Conservation (phyloP, 2,113 vertebrate species). For the Callospermophilus lateralis region DNA sequence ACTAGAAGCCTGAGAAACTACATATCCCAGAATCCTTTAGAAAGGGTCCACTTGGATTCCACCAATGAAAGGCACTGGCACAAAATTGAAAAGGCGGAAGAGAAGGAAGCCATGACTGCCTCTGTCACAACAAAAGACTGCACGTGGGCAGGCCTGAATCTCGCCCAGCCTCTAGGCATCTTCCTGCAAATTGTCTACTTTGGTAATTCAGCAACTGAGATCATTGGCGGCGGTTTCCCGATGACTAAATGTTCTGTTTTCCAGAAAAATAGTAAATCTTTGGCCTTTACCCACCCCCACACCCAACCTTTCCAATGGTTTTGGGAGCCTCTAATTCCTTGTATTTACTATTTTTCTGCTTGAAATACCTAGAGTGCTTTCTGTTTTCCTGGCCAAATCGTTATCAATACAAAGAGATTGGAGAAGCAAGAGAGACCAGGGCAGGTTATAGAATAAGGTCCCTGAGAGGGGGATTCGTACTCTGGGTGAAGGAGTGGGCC, state of each 20-base stretch:
- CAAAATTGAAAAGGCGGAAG: not conserved
- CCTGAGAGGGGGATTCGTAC: not conserved
- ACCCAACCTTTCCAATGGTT: not conserved
- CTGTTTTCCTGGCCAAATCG: not conserved
- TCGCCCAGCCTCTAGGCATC: not conserved
- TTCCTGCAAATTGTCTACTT: not conserved
- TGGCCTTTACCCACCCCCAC: not conserved
- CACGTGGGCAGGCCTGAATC: accelerated
- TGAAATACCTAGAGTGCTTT: not conserved
- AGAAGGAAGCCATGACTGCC: not conserved
- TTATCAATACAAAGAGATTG: not conserved
- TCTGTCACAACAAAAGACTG: no score
- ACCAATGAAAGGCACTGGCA: not conserved
- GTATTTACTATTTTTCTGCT: not conserved
- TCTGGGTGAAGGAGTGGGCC: not conserved
- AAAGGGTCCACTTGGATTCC: not conserved
- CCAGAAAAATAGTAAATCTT: not conserved
- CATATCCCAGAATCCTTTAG: not conserved
- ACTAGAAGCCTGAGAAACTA: not conserved
- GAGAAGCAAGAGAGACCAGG: not conserved
- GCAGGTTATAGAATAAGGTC: not conserved
- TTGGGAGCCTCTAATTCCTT: not conserved
- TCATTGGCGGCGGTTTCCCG: not conserved
- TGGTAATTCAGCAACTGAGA: not conserved
- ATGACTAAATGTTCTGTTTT: not conserved